Evolutionary conservation across 2,888 invertebrate genomes (phyloP), one percentile per base, ranked within the genome.

Genomic region (Tholera decimalis): DNA sequence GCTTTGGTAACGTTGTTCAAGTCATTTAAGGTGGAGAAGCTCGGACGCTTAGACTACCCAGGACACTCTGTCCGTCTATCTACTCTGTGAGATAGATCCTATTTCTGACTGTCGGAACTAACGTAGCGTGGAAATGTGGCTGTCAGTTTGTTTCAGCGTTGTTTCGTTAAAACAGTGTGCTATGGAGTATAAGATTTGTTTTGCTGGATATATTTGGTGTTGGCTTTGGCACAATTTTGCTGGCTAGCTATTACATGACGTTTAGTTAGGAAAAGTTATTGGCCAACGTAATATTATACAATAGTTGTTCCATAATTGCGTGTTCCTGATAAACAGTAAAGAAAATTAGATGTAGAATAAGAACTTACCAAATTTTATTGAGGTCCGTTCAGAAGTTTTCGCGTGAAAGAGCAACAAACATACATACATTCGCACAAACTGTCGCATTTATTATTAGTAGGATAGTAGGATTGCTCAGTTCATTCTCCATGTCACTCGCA

Each of bases 121-220:
- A 64, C 65, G 78, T 65, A 56, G 39, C 78, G 72, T 71, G 59
- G 73, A 64, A 74, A 74, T 74, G 66, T 46, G 73, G 49, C 59
- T 74, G 73, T 74, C 73, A 77, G 73, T 64, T 57, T 28, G 47
- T 77, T 53, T 59, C 59, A 54, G n/a, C 47, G 73, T 20, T 63
- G 58, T 64, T 65, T 68, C 57, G 75, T 68, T 63, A 55, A 60
- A 64, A 33, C 47, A 56, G 59, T 60, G 78, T 73, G 73, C 66
- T 73, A 56, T 70, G 59, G 49, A 78, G 78, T 57, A 54, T 60
- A 60, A 64, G 47, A 64, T 73, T 73, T 49, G 59, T 73, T 77
- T 64, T 59, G 51, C 41, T 37, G 11, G 43, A 49, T 15, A 64
- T 73, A 72, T 57, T 64, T 49, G 56, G 30, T 46, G 24, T 41